Percentiles rank a stretch among this genome's conserved stretches.
Conservation (phyloP, 2,888 invertebrate genomes). For the Drosophila fungiperda region DNA sequence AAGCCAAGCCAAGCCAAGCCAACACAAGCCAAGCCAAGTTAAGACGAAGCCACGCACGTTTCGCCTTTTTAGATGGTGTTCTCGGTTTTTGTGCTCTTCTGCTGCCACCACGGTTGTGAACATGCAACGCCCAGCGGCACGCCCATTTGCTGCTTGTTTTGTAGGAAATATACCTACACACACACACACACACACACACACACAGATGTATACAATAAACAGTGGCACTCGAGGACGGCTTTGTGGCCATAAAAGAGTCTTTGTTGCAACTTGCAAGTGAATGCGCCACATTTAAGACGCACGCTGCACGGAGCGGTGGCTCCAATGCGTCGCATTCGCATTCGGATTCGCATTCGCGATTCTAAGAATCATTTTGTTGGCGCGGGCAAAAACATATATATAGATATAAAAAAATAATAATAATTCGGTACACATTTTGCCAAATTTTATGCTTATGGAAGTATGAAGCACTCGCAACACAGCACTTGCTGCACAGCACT, state of each 20-base stretch:
- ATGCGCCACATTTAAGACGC: slow-evolving; percentile 69
- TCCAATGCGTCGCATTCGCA: slow-evolving; percentile 17
- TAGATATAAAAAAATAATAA: background rate
- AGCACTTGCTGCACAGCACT: slow-evolving; percentile 13
- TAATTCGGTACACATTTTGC: slow-evolving; percentile 60
- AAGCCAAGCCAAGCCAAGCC: background rate
- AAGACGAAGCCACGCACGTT: background rate
- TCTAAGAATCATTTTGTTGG: slow-evolving; percentile 50
- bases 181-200: background rate
- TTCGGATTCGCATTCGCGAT: background rate
- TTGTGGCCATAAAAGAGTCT: slow-evolving; percentile 66
- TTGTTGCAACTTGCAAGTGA: slow-evolving; percentile 76
- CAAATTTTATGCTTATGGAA: slow-evolving; percentile 48
- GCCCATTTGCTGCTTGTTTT: slow-evolving; percentile 11
- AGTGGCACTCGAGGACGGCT: slow-evolving; percentile 39
- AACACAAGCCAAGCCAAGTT: background rate
- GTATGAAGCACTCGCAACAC: slow-evolving; percentile 5
- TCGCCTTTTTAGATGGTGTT: background rate
- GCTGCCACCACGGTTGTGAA: background rate
- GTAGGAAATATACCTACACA: background rate
- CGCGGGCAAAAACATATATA: slow-evolving; percentile 29
- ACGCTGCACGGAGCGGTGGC: slow-evolving; percentile 3
- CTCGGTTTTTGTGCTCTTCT: background rate
- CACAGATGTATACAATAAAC: slow-evolving; percentile 2
- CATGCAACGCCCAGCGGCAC: slow-evolving; percentile 1